A percentile compares a stretch with the other conserved stretches of the same genome.
Evolutionary conservation across 2,113 vertebrate species (phyloP).

Genomic region (Felis chaus): DNA sequence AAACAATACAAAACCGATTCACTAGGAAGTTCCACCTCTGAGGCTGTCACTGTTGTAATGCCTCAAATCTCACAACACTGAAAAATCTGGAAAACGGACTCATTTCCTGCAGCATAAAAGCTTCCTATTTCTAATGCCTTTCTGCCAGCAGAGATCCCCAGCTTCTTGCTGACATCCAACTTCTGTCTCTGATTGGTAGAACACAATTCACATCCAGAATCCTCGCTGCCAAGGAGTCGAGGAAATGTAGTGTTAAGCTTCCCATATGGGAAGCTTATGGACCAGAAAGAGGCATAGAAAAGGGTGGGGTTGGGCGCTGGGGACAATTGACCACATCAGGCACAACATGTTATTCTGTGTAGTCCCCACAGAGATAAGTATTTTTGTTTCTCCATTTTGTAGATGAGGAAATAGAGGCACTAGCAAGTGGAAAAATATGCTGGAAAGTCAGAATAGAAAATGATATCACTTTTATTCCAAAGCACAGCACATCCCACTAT

Average conservation of each 20-base stretch:
- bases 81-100: neutral
- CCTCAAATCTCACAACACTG: neutral
- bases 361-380: neutral
- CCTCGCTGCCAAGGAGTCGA: neutral
- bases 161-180: fast-evolving
- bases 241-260: neutral
- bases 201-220: too few species aligned
- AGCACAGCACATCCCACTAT: neutral
- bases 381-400: neutral
- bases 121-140: neutral
- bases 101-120: neutral
- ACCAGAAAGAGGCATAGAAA: neutral
- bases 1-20: fast-evolving
- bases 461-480: neutral
- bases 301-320: neutral
- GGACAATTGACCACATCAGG: fast-evolving
- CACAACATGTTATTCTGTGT: neutral
- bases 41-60: neutral
- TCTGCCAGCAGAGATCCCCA: too few species aligned
- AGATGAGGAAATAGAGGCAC: neutral
- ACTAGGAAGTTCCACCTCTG: neutral
- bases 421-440: neutral
- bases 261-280: too few species aligned
- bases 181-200: neutral
- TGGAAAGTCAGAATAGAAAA: neutral